A percentile compares a stretch with the other conserved stretches of the same genome.
These are phyloP conservation scores for Chromoteleia sp. DNA, from an alignment of 2,888 invertebrate species.

Conservation along the genomic window DNA sequence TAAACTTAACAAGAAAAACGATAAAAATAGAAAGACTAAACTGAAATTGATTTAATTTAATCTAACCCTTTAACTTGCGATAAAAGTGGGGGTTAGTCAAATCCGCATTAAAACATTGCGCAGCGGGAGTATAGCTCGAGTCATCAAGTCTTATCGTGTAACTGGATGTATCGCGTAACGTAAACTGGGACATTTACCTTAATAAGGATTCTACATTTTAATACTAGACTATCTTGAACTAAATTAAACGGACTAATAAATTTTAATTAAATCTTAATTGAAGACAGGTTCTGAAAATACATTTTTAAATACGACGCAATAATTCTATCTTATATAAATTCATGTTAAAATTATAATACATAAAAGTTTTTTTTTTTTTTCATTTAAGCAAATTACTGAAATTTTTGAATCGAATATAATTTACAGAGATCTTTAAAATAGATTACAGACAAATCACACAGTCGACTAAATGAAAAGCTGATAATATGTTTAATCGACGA, in stretches of 20 bases:
- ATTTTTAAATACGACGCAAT: background rate
- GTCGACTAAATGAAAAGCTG: conserved; percentile 58
- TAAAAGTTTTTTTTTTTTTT: background rate
- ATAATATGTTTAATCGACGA: conserved; percentile 48
- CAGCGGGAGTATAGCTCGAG: conserved; percentile 7
- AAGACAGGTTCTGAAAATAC: background rate
- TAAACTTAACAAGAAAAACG: no score
- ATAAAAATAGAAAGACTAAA: background rate
- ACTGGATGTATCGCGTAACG: conserved; percentile 18
- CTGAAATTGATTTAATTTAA: conserved; percentile 5
- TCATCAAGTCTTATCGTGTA: conserved; percentile 39
- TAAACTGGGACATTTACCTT: conserved; percentile 43
- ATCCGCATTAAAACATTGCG: conserved; percentile 8
- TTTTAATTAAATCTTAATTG: conserved; percentile 10
- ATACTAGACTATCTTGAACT: conserved; percentile 7
- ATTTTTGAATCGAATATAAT: no score
- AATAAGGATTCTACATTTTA: conserved; percentile 43
- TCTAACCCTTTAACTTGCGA: background rate
- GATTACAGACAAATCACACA: background rate
- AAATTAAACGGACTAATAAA: conserved; percentile 23
- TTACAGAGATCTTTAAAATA: conserved; percentile 3
- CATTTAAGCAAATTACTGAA: no score
- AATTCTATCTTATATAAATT: background rate
- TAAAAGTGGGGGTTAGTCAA: conserved; percentile 1
- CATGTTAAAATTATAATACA: background rate